Evolutionary conservation across 2,113 vertebrate species (phyloP), one percentile per base, ranked within the genome.

Genomic region (Paramormyrops kingsleyae): DNA sequence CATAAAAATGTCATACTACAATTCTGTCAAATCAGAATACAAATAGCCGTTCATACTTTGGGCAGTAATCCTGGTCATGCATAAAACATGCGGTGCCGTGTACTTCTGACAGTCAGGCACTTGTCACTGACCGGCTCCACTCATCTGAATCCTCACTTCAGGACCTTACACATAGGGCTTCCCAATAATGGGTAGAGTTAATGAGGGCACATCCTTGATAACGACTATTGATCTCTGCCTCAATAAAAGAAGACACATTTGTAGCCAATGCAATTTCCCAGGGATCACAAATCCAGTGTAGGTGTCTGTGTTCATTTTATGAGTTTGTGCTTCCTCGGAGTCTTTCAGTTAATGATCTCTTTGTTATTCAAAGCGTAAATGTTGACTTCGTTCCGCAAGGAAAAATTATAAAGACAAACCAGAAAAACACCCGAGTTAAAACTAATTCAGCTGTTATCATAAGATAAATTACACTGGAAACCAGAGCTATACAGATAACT

Each of bases 201-300:
- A 92, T 93, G 89, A 62, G 92, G 88, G 90, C 91, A 88, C 89
- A 92, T 91, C 89, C 91, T 90, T 44, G 80, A 90, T 93, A 93
- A 94, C 92, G 70, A 91, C 89, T 91, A 94, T 95, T 94, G 93
- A 93, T 92, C 88, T 59, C 24, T 35, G 83, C 91, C 91, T 92
- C 77, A 91, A 91, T 92, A 89, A 70, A 50, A 90, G 83, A 88
- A 92, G 92, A 88, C 91, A 87, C 90, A 85, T 91, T 91, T 49
- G 92, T 90, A 93, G 93, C 94, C 92, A 93, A 93, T 92, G 91
- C 92, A 93, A 94, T 83, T 89, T 91, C 89, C 88, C 56, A n/a
- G 89, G 89, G 90, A 94, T 91, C 92, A 93, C 5, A 74, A 47
- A 91, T 85, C 89, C 88, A 87, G 86, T 42, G 87, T 89, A 31